Conservation (phyloP, 2,888 invertebrate species). For the Sycophila texana region DNA sequence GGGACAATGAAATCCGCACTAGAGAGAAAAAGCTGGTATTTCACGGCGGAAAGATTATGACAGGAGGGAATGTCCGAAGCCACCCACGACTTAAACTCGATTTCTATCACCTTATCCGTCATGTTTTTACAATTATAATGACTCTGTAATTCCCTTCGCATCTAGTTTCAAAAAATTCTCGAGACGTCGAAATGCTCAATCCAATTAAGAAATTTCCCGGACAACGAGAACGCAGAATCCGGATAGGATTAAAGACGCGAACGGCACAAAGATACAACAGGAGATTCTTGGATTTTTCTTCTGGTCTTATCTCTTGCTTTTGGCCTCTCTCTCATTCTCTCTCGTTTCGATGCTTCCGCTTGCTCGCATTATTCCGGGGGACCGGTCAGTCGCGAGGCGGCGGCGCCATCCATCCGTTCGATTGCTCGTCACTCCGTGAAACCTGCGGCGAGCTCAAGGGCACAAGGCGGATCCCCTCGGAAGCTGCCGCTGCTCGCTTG, state of each 20-base stretch:
- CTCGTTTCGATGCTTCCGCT: slow-evolving; percentile 47
- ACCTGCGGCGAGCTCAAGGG: slow-evolving; percentile 56
- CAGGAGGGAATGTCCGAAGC: background rate
- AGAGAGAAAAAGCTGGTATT: no score
- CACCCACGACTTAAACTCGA: background rate
- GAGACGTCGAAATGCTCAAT: slow-evolving; percentile 26
- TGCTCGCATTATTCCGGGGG: slow-evolving; percentile 29
- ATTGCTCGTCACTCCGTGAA: slow-evolving; percentile 57
- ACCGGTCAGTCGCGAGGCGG: slow-evolving; percentile 12
- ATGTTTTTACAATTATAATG: slow-evolving; percentile 12
- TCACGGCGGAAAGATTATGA: background rate
- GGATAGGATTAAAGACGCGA: slow-evolving; percentile 28
- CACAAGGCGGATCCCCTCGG: slow-evolving; percentile 16
- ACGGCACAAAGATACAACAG: slow-evolving; percentile 10
- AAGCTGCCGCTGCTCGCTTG: slow-evolving; percentile 16
- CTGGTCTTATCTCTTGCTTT: slow-evolving; percentile 24
- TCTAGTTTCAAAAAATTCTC: background rate
- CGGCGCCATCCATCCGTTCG: slow-evolving; percentile 38
- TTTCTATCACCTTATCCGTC: background rate
- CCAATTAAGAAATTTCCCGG: slow-evolving; percentile 51
- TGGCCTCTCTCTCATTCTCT: slow-evolving; percentile 10
- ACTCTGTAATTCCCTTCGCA: slow-evolving; percentile 7
- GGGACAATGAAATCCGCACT: no score
- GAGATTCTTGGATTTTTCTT: slow-evolving; percentile 11
- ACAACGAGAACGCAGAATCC: background rate